Conservation (phyloP, 92 coral and sea anemone species). For the Micromussa lordhowensis region DNA sequence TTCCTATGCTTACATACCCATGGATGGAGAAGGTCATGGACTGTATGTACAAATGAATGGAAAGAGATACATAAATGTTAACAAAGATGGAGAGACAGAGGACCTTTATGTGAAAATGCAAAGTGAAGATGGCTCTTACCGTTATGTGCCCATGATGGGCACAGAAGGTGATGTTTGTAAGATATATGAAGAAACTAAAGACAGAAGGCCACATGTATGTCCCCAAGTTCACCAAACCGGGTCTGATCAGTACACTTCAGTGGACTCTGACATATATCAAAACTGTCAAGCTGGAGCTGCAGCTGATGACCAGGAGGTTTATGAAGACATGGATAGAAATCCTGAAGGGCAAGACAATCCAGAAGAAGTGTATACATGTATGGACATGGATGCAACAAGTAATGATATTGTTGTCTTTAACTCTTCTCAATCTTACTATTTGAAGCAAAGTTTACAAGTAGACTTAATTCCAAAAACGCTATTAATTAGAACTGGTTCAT, state of each 20-base stretch:
- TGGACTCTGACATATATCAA: conserved; percentile 1
- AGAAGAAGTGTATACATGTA: conserved; percentile 40
- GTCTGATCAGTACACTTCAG: neutral
- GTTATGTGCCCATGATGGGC: neutral
- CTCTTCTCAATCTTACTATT: too few species aligned
- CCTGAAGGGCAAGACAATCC: neutral
- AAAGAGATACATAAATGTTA: neutral
- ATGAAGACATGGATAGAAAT: neutral
- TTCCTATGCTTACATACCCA: conserved; percentile 1
- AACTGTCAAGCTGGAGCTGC: neutral
- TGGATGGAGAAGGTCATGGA: neutral
- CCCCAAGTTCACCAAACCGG: neutral
- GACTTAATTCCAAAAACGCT: neutral
- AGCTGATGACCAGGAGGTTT: conserved; percentile 4
- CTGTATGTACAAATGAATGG: neutral
- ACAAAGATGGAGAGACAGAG: neutral
- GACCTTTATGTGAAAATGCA: conserved; percentile 17
- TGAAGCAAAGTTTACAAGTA: too few species aligned
- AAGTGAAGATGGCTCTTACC: conserved; percentile 33
- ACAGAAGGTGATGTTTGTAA: neutral
- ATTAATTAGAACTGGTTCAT: neutral
- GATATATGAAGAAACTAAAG: neutral
- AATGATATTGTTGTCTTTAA: too few species aligned
- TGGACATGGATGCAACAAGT: conserved; percentile 14
- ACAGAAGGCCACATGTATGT: neutral